Base-by-base conservation (phyloP, 2,888 invertebrate species). In the Lochmaea capreae region DNA sequence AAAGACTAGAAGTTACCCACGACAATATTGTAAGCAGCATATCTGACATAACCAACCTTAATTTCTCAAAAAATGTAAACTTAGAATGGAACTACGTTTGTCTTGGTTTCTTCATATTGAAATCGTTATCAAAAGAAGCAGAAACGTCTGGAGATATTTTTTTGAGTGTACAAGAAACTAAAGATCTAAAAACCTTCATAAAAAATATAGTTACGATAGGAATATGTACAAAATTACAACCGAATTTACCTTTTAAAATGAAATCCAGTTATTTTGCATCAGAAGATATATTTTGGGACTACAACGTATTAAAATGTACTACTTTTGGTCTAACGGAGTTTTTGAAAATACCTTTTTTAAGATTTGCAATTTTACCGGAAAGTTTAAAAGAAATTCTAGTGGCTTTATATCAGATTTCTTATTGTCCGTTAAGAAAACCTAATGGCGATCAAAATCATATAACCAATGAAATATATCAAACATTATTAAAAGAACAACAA, bases 81-180 rank as follows among this genome's bases (percentile, higher is more conserved):
- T 65, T 73, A 81, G 81, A 89, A 73, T 88, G 87, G 85, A 84
- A 83, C 67, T 90, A 89, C 81, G 78, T 91, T 49, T 77, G 83
- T 14, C 85, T 88, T 71, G 88, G 89, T 77, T 85, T 89, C 52
- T 82, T 85, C 77, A 85, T 89, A 78, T 86, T 91, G 63, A 86
- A 83, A 79, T 84, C 75, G 79, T 88, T 84, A 80, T 86, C 76
- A 65, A 63, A 71, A n/a, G 74, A 78, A 65, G 68, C 81, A 9
- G 72, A 77, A 68, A 68, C 71, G 69, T 72, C 80, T 22, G 82
- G 86, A 12, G 84, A 84, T 18, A 84, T 88, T 78, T 83, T 89
- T 16, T 87, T 95, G 61, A 94, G 93, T 85, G 90, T 94, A 0
- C 90, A 90, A 80, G 90, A 94, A 84, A 91, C 91, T 80, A 92